These are phyloP conservation scores for Spea bombifrons DNA, from an alignment of 2,113 vertebrate species.

Conservation along the genomic window DNA sequence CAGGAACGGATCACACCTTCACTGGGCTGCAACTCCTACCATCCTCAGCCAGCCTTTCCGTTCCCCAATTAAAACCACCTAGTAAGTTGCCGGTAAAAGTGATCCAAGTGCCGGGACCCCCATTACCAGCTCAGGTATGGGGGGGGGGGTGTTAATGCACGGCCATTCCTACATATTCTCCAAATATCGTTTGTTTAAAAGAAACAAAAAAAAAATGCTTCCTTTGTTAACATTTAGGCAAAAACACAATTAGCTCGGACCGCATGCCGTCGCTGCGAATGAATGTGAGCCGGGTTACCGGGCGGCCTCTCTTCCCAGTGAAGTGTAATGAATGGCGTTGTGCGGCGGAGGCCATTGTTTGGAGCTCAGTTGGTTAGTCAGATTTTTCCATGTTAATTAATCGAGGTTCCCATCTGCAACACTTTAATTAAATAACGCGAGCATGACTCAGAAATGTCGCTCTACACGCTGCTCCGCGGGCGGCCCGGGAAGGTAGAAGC, in stretches of 20 bases:
- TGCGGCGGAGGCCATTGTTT: conserved; percentile 1
- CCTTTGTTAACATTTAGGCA: background rate
- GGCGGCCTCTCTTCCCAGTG: background rate
- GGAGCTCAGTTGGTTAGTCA: background rate
- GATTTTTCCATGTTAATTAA: conserved; percentile 31
- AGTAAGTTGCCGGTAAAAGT: too few species aligned
- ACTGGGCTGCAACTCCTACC: too few species aligned
- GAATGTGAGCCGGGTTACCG: background rate
- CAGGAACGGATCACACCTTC: too few species aligned
- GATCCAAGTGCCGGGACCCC: too few species aligned
- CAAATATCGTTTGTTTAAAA: too few species aligned
- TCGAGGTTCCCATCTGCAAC: conserved; percentile 32
- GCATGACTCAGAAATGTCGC: conserved; percentile 14
- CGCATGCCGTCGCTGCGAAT: background rate
- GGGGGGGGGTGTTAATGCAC: too few species aligned
- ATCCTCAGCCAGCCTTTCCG: too few species aligned
- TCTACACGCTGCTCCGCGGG: background rate
- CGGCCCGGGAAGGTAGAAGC: background rate
- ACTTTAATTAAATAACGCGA: conserved; percentile 28
- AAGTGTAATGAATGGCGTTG: conserved; percentile 13
- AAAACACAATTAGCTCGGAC: background rate
- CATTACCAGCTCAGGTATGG: too few species aligned
- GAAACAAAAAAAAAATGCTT: background rate
- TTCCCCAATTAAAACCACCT: too few species aligned
- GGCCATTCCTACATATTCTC: too few species aligned